These are phyloP conservation scores for Pampusana beccarii DNA, from an alignment of 2,113 vertebrate species.

Conservation along the genomic window DNA sequence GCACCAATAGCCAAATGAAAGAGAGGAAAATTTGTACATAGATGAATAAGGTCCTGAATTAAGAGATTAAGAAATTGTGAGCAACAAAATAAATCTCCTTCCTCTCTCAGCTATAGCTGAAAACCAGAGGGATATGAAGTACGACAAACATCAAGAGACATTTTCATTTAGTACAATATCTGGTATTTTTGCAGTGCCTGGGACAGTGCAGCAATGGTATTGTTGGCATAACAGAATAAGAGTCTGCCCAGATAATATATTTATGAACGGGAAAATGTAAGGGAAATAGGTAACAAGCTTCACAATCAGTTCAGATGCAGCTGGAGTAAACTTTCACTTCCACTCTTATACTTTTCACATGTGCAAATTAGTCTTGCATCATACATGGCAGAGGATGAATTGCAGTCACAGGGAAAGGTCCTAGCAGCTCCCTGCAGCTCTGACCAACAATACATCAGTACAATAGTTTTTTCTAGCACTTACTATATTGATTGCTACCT, in stretches of 20 bases:
- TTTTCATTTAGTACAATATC: background rate
- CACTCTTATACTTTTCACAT: background rate
- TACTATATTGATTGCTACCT: background rate
- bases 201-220: background rate
- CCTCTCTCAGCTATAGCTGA: background rate
- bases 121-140: background rate
- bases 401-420: background rate
- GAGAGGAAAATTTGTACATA: background rate
- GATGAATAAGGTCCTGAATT: background rate
- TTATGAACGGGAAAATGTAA: background rate
- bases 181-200: background rate
- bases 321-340: background rate
- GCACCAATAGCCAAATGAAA: background rate
- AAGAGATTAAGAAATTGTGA: background rate
- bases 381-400: background rate
- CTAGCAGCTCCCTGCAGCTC: background rate
- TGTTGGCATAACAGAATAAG: background rate
- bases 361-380: background rate
- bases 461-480: background rate
- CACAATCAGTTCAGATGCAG: background rate
- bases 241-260: background rate
- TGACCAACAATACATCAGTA: background rate
- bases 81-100: background rate
- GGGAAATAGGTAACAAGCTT: background rate
- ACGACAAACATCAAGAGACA: background rate